Evolutionary conservation across 2,888 invertebrate species (phyloP).

Genomic region (Amphipoea oculea): DNA sequence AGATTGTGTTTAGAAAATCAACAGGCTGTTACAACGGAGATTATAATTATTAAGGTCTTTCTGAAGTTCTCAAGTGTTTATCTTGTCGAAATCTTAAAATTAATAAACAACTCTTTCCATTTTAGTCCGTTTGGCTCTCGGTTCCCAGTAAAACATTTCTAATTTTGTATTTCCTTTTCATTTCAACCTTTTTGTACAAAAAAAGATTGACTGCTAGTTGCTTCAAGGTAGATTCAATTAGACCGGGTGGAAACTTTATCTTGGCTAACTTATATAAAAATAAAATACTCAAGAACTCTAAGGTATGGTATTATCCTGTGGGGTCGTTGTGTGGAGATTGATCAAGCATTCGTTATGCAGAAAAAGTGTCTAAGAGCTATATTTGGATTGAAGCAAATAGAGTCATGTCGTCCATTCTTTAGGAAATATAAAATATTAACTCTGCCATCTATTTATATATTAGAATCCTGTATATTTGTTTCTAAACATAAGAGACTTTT

Average conservation of each 20-base stretch:
- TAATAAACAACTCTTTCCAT: slow-evolving; percentile 21
- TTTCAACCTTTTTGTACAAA: slow-evolving; percentile 12
- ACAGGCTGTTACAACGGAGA: slow-evolving; percentile 34
- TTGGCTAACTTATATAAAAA: slow-evolving; percentile 44
- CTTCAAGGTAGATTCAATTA: slow-evolving; percentile 64
- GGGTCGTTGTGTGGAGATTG: no score
- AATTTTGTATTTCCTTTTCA: slow-evolving; percentile 36
- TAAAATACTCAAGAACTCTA: slow-evolving; percentile 52
- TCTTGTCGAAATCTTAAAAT: slow-evolving; percentile 32
- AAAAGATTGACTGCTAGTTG: slow-evolving; percentile 29
- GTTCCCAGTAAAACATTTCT: slow-evolving; percentile 23
- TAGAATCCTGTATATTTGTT: no score
- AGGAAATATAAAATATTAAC: no score
- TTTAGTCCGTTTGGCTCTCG: slow-evolving; percentile 4
- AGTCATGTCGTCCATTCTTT: no score
- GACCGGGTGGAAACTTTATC: slow-evolving; percentile 48
- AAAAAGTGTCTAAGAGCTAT: no score
- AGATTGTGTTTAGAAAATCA: slow-evolving; percentile 41
- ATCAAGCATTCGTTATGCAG: no score
- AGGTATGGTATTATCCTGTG: no score
- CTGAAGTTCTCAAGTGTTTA: slow-evolving; percentile 30
- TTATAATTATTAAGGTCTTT: slow-evolving; percentile 46
- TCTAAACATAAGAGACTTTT: no score
- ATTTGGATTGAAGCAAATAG: no score
- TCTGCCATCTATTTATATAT: no score